Conservation (phyloP, 2,113 vertebrate species). For the Cichladusa arquata region DNA sequence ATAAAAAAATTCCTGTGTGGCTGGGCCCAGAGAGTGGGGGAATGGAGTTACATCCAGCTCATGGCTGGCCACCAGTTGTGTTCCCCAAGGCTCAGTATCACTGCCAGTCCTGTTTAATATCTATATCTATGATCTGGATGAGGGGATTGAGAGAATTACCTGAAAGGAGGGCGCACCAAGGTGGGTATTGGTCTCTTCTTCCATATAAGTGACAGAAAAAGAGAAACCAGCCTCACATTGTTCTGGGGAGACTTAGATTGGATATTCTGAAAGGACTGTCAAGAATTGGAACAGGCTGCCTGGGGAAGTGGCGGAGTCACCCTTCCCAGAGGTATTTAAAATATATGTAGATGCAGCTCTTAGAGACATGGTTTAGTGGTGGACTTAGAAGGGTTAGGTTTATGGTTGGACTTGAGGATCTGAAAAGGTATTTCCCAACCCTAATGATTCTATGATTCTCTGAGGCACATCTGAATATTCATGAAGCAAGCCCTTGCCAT, state of each 20-base stretch:
- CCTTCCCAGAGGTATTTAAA: not conserved
- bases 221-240: not conserved
- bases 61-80: not conserved
- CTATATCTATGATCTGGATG: accelerated
- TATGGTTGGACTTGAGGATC: not conserved
- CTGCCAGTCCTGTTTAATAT: not conserved
- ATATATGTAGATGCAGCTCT: not conserved
- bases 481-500: not conserved
- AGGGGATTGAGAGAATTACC: not conserved
- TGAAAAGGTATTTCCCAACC: not conserved
- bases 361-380: not conserved
- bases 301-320: not conserved
- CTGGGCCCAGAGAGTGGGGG: no score
- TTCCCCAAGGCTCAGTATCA: not conserved
- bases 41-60: not conserved
- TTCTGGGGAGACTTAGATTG: not conserved
- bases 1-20: not conserved
- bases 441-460: not conserved
- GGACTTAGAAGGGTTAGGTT: not conserved
- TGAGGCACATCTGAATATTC: not conserved
- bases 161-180: accelerated
- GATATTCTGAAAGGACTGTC: not conserved
- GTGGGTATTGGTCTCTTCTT: not conserved
- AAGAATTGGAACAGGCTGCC: not conserved
- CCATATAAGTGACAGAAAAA: accelerated